Conservation (phyloP, 2,113 vertebrate species). For the Sylvia atricapilla region DNA sequence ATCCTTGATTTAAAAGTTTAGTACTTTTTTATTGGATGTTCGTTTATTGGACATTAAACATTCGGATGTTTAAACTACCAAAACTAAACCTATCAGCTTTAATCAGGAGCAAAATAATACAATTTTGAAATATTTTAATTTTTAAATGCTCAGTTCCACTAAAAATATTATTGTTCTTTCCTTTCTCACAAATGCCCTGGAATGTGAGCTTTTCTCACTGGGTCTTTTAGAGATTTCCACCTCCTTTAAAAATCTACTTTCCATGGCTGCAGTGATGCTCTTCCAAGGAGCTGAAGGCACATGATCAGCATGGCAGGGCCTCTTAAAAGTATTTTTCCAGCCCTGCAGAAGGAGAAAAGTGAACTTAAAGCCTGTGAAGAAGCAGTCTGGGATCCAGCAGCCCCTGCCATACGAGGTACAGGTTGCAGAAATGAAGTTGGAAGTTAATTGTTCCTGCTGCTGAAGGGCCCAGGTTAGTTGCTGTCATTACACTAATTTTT, state of each 20-base stretch:
- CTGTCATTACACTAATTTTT: constrained; percentile 47
- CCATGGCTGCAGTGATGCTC: rapidly evolving
- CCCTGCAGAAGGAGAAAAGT: not conserved
- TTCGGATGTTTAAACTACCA: not conserved
- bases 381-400: not conserved
- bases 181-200: not conserved
- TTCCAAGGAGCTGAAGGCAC: not conserved
- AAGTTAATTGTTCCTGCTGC: constrained; percentile 29
- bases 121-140: not conserved
- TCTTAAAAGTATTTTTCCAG: not conserved
- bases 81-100: not conserved
- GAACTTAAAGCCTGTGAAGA: not conserved
- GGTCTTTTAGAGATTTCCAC: not conserved
- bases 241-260: not conserved
- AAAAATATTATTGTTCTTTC: not conserved
- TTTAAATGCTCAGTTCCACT: not conserved
- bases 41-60: too few species aligned
- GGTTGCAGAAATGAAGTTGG: not conserved
- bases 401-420: not conserved
- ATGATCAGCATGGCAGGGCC: not conserved
- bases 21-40: not conserved
- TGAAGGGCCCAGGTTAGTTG: constrained; percentile 5
- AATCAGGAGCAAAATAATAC: not conserved
- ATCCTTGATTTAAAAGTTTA: not conserved
- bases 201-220: not conserved